These are phyloP conservation scores for Batillaria attramentaria DNA, from an alignment of 1,140 invertebrate genomes.

Conservation along the genomic window DNA sequence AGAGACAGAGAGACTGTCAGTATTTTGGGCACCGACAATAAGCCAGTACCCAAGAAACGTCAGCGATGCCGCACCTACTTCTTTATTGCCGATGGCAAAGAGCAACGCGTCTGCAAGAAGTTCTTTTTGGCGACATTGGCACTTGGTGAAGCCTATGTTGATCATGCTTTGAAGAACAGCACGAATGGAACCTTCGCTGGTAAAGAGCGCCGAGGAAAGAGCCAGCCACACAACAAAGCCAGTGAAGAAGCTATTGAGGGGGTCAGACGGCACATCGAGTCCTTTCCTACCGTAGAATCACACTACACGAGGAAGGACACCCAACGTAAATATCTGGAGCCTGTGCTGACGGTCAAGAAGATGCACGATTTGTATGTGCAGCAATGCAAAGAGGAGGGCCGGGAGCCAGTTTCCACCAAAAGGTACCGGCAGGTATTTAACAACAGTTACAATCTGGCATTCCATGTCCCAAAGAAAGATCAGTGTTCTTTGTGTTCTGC, in stretches of 20 bases:
- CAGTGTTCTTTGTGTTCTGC: neutral
- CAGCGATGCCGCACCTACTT: neutral
- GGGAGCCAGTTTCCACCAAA: neutral
- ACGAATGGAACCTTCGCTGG: neutral
- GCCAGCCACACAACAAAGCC: neutral
- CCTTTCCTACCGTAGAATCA: neutral
- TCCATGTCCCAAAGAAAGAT: neutral
- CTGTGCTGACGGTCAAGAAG: neutral
- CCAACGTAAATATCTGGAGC: neutral
- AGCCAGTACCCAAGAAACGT: neutral
- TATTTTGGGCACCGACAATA: neutral
- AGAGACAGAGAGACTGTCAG: neutral
- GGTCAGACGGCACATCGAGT: neutral
- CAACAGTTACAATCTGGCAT: neutral
- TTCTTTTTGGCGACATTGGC: neutral
- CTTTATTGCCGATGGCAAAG: neutral
- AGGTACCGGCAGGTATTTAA: neutral
- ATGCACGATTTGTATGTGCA: neutral
- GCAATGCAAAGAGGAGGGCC: neutral
- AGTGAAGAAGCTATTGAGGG: neutral
- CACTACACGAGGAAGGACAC: neutral
- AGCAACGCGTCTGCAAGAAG: neutral
- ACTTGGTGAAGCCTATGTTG: neutral
- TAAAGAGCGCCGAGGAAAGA: neutral
- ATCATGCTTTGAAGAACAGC: too few species aligned